phyloP scores from a whole-genome alignment of 1,140 invertebrate species.

The Glossosoma conforme region DNA sequence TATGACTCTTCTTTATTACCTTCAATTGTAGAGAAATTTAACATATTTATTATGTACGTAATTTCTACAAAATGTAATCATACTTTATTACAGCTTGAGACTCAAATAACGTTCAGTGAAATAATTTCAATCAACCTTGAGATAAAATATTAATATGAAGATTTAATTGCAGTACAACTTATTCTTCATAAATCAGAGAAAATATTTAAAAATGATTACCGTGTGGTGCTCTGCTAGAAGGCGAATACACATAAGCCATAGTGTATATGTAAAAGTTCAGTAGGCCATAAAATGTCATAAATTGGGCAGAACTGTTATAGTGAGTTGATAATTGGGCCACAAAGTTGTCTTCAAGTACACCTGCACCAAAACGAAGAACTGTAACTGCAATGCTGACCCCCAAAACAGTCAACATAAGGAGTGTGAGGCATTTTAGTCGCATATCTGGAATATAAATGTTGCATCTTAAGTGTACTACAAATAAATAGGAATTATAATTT shows the following conservation, averaged over 20 bases:
- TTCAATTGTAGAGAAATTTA: too few relatives aligned
- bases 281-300: slow-evolving; percentile 93
- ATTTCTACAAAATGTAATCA: too few relatives aligned
- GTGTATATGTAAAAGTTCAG: slow-evolving; percentile 92
- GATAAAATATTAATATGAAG: too few relatives aligned
- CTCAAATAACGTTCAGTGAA: too few relatives aligned
- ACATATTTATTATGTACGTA: too few relatives aligned
- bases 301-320: slow-evolving; percentile 87
- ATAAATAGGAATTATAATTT: too few relatives aligned
- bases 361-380: slow-evolving; percentile 78
- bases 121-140: too few relatives aligned
- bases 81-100: too few relatives aligned
- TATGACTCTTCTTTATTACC: too few relatives aligned
- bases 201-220: slow-evolving; percentile 60
- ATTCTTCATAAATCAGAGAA: too few relatives aligned
- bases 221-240: slow-evolving; percentile 71
- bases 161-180: too few relatives aligned
- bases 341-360: slow-evolving; percentile 89
- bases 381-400: slow-evolving; percentile 75
- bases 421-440: slow-evolving; percentile 84
- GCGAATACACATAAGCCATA: slow-evolving; percentile 93
- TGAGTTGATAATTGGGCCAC: slow-evolving; percentile 80
- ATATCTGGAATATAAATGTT: slow-evolving; percentile 76
- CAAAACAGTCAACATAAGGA: slow-evolving; percentile 79
- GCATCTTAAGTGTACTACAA: too few relatives aligned